phyloP scores from a whole-genome alignment of 2,888 invertebrate species.

The Papilio elwesi region DNA sequence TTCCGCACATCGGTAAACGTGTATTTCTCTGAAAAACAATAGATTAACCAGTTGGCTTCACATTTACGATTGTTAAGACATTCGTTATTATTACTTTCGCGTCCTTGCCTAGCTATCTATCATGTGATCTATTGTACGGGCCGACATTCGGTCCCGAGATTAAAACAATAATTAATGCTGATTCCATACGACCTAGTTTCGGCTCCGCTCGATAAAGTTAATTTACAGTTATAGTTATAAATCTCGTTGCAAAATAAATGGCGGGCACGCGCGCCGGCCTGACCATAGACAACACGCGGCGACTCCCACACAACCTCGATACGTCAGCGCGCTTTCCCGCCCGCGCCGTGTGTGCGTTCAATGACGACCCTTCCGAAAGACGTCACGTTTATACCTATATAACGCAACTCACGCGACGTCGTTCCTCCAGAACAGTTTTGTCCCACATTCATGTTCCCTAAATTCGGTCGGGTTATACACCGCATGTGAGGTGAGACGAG shows the following conservation, averaged over 20 bases:
- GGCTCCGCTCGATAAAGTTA: slow-evolving; percentile 81
- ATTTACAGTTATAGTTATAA: slow-evolving; percentile 84
- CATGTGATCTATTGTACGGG: slow-evolving; percentile 83
- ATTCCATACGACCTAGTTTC: slow-evolving; percentile 84
- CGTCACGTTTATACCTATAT: slow-evolving; percentile 62
- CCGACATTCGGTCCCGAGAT: slow-evolving; percentile 81
- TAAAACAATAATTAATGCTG: slow-evolving; percentile 84
- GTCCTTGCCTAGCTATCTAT: slow-evolving; percentile 81
- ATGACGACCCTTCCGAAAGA: slow-evolving; percentile 67
- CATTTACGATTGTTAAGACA: slow-evolving; percentile 63
- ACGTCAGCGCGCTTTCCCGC: slow-evolving; percentile 53
- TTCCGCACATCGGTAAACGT: slow-evolving; percentile 72
- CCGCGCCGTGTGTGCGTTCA: slow-evolving; percentile 53
- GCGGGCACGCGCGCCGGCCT: slow-evolving; percentile 73
- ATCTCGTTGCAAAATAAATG: slow-evolving; percentile 82
- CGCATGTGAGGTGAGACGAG: slow-evolving; percentile 69
- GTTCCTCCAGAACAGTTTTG: slow-evolving; percentile 46
- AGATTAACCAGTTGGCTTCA: slow-evolving; percentile 74
- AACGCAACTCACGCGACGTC: slow-evolving; percentile 55
- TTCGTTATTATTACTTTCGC: slow-evolving; percentile 67
- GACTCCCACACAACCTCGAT: slow-evolving; percentile 69
- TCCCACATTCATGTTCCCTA: slow-evolving; percentile 46
- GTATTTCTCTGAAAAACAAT: slow-evolving; percentile 73
- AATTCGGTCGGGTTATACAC: slow-evolving; percentile 58
- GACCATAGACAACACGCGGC: slow-evolving; percentile 77